These are phyloP conservation scores for Nansenia antarctica DNA, from an alignment of 2,113 vertebrate genomes.

Conservation along the genomic window DNA sequence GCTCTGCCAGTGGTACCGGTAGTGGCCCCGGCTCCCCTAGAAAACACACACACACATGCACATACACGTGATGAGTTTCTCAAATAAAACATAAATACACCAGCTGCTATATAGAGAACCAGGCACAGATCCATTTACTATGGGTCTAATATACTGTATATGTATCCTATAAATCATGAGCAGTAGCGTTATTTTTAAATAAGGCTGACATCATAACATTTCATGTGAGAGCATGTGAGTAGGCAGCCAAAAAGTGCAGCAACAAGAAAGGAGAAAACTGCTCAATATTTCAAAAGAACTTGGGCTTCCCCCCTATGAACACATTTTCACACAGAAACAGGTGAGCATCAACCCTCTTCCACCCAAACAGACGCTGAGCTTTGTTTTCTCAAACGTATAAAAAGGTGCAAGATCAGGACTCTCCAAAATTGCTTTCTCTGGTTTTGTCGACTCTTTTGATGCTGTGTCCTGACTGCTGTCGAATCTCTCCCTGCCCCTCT, in stretches of 20 bases:
- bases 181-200: neutral
- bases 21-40: constrained; percentile 96
- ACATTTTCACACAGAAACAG: constrained; percentile 22
- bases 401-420: constrained; percentile 45
- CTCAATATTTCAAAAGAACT: constrained; percentile 20
- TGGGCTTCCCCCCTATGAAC: constrained; percentile 11
- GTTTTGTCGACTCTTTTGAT: constrained; percentile 35
- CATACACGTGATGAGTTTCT: constrained; percentile 5
- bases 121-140: too few species aligned
- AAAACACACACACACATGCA: constrained; percentile 53
- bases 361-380: constrained; percentile 36
- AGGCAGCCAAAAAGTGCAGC: constrained; percentile 14
- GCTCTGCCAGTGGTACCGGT: constrained; percentile 98
- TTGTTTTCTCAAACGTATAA: constrained; percentile 32
- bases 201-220: neutral
- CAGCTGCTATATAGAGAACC: too few species aligned
- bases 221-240: neutral
- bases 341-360: constrained; percentile 25
- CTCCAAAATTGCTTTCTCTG: constrained; percentile 48
- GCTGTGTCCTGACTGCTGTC: constrained; percentile 37
- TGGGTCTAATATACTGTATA: too few species aligned
- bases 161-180: neutral
- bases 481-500: constrained; percentile 36
- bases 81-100: neutral
- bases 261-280: constrained; percentile 17